Conservation (phyloP, 2,113 vertebrate species). For the Coturnix japonica region DNA sequence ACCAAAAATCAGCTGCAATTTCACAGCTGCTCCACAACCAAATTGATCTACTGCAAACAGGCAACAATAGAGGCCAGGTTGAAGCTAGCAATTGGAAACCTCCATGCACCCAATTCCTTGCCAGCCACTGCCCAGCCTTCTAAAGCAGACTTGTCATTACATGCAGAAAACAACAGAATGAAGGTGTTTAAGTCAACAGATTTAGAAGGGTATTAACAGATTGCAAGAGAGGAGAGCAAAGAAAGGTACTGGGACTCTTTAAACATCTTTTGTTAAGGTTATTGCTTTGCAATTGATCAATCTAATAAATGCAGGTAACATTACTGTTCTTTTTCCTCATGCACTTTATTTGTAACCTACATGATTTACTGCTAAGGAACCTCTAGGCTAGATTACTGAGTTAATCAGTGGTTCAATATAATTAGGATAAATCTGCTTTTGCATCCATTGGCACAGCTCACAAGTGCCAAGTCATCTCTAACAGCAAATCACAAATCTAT, state of each 20-base stretch:
- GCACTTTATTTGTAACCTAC: background rate
- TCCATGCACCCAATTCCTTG: background rate
- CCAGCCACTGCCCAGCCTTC: background rate
- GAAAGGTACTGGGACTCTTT: background rate
- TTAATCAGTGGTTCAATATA: background rate
- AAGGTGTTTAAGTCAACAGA: background rate
- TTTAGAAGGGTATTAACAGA: background rate
- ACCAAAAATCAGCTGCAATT: constrained; percentile 6
- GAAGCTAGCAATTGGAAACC: background rate
- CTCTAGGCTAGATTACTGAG: constrained; percentile 16
- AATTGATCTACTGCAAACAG: background rate
- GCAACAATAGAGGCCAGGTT: background rate
- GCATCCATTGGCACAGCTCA: constrained; percentile 4
- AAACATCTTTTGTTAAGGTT: background rate
- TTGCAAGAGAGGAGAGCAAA: background rate
- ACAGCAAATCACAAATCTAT: background rate
- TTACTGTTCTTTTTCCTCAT: background rate
- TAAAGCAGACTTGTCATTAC: background rate
- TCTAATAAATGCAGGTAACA: background rate
- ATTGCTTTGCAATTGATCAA: background rate
- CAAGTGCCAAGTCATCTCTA: constrained; percentile 25
- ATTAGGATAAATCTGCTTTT: constrained; percentile 41
- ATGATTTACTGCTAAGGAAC: constrained; percentile 27
- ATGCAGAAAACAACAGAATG: background rate
- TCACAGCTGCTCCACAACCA: constrained; percentile 36